phyloP scores from a whole-genome alignment of 2,888 invertebrate species.

The Oscheius sp. region DNA sequence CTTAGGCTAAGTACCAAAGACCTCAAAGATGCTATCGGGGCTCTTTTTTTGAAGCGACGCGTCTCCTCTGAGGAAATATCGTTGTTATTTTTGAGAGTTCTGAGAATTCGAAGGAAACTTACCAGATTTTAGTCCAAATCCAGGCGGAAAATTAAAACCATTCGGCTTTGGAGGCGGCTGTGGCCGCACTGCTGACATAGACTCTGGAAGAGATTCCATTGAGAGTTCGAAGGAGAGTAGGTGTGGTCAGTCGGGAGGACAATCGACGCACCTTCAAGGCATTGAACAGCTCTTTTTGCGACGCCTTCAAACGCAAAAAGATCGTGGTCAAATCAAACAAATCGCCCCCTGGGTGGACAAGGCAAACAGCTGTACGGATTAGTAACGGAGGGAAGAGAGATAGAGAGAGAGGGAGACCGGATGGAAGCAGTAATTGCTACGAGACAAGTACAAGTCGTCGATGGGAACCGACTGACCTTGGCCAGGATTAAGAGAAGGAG shows the following conservation, averaged over 20 bases:
- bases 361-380: constrained; percentile 24
- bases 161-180: constrained; percentile 42
- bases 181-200: constrained; percentile 43
- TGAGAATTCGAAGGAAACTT: neutral
- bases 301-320: neutral
- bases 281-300: constrained; percentile 1
- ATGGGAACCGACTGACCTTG: constrained; percentile 4
- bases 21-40: too few species aligned
- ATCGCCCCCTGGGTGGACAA: neutral
- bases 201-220: too few species aligned
- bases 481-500: constrained; percentile 13
- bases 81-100: too few species aligned
- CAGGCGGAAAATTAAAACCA: constrained; percentile 33
- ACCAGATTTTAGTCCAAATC: constrained; percentile 17
- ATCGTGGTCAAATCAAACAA: constrained; percentile 11
- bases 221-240: too few species aligned
- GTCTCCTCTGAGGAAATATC: too few species aligned
- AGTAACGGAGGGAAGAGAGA: constrained; percentile 3
- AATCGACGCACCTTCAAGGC: constrained; percentile 6
- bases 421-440: constrained; percentile 17
- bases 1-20: too few species aligned
- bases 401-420: constrained; percentile 6
- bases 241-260: constrained; percentile 5
- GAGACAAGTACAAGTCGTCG: constrained; percentile 17
- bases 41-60: too few species aligned